Conservation (phyloP, 2,888 invertebrate species). For the Lobophora halterata region DNA sequence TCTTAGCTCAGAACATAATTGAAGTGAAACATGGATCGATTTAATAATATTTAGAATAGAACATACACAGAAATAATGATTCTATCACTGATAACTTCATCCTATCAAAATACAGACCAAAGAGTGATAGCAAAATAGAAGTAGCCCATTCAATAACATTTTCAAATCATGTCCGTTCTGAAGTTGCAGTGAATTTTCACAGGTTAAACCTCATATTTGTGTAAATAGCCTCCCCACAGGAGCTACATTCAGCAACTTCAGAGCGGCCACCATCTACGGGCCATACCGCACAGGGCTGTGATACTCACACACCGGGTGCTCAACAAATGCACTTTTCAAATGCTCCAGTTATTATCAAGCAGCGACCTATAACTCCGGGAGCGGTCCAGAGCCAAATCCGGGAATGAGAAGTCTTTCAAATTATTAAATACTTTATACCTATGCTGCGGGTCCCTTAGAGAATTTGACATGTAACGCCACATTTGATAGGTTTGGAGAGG, state of each 20-base stretch:
- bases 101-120: conserved; percentile 54
- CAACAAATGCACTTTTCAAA: conserved; percentile 74
- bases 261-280: too few relatives aligned
- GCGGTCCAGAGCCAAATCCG: conserved; percentile 75
- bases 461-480: conserved; percentile 47
- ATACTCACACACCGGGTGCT: conserved; percentile 48
- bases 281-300: too few relatives aligned
- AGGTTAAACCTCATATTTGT: too few relatives aligned
- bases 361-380: conserved; percentile 72
- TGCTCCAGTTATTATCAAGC: conserved; percentile 66
- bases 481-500: conserved; percentile 81
- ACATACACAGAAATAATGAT: conserved; percentile 63
- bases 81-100: conserved; percentile 48
- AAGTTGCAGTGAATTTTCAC: too few relatives aligned
- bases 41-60: conserved; percentile 46
- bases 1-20: conserved; percentile 17
- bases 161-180: too few relatives aligned
- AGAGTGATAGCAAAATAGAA: conserved; percentile 47
- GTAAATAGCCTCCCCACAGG: too few relatives aligned
- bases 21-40: conserved; percentile 24
- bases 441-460: conserved; percentile 64
- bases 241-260: too few relatives aligned
- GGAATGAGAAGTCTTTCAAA: conserved; percentile 79
- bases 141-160: too few relatives aligned
- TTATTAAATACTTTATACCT: conserved; percentile 79